A percentile compares a stretch with the other conserved stretches of the same genome.
Conservation (phyloP, 2,888 invertebrate species). For the Lomographa bimaculata region DNA sequence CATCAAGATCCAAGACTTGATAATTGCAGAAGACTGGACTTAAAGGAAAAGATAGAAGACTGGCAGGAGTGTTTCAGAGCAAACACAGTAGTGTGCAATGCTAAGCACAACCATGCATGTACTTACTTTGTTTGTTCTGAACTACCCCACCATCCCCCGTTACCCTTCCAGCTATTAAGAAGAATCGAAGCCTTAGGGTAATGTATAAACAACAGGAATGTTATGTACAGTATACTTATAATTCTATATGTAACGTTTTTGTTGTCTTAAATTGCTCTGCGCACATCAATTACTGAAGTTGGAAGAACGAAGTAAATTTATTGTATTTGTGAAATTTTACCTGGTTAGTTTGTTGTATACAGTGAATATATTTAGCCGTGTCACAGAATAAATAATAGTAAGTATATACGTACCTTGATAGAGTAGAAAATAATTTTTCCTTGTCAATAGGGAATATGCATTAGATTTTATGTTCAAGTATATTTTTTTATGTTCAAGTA, state of each 20-base stretch:
- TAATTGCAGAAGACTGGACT: no score
- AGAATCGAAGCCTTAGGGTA: conserved; percentile 63
- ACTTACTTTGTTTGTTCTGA: conserved; percentile 84
- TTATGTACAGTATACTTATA: conserved; percentile 81
- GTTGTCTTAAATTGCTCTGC: conserved; percentile 83
- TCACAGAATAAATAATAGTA: no score
- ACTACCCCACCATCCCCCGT: conserved; percentile 51
- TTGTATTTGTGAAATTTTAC: no score
- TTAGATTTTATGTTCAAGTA: no score
- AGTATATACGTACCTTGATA: no score
- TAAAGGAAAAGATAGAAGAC: no score
- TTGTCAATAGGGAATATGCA: no score
- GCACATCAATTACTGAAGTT: conserved; percentile 52
- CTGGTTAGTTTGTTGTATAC: no score
- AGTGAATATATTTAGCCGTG: no score
- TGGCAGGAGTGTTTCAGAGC: conserved; percentile 75
- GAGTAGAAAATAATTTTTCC: neutral
- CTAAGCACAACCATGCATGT: conserved; percentile 78
- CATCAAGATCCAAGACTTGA: no score
- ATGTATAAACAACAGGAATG: conserved; percentile 83
- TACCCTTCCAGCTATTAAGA: conserved; percentile 19
- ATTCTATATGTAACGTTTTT: conserved; percentile 84
- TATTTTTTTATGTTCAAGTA: no score
- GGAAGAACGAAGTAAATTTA: neutral
- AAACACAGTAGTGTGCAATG: conserved; percentile 84